Evolutionary conservation across 2,797 vertebrate genomes (phyloP).

Genomic region (Carduelis carduelis): DNA sequence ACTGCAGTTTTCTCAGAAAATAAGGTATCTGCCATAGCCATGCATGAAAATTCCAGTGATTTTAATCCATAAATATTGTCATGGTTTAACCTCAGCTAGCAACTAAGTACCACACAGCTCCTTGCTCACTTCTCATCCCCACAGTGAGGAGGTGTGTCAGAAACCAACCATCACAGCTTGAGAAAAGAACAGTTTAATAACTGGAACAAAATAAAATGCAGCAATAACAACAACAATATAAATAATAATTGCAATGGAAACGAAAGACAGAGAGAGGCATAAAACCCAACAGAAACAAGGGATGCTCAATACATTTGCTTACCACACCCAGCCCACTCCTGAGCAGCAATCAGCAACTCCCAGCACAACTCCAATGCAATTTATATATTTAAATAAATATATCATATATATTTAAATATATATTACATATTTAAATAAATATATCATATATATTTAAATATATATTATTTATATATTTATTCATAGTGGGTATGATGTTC

Average conservation of each 20-base stretch:
- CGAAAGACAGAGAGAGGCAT: neutral
- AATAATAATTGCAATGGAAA: neutral
- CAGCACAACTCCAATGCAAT: neutral
- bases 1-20: neutral
- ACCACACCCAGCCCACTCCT: neutral
- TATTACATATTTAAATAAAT: too few species aligned
- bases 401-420: too few species aligned
- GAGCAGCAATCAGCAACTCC: neutral
- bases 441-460: too few species aligned
- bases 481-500: rapidly evolving
- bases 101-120: neutral
- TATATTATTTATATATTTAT: too few species aligned
- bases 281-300: neutral
- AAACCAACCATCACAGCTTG: neutral
- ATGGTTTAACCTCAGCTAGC: neutral
- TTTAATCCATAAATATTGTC: neutral
- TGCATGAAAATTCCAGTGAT: neutral
- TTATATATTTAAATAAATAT: neutral
- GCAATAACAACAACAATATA: neutral
- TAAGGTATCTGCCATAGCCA: neutral
- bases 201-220: neutral
- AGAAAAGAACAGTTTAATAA: neutral
- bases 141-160: neutral
- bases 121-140: neutral
- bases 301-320: neutral